Percentiles rank a stretch among this genome's conserved stretches.
These are phyloP conservation scores for Melanerpes formicivorus DNA, from an alignment of 2,113 vertebrate genomes.

Conservation along the genomic window DNA sequence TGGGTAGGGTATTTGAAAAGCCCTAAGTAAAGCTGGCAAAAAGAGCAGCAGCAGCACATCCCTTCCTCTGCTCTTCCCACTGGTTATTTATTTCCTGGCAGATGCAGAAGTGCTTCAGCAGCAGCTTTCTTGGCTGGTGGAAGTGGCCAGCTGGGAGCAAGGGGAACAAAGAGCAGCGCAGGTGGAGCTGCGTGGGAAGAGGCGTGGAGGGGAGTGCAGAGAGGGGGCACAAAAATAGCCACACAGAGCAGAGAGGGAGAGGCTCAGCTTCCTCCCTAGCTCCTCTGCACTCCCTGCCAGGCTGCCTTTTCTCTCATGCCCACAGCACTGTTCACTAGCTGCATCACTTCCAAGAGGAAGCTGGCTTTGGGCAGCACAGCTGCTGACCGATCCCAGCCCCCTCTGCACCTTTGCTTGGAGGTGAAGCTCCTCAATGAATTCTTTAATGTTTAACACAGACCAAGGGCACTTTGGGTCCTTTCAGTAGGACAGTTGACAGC, in stretches of 20 bases:
- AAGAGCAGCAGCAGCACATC: slow-evolving; percentile 24
- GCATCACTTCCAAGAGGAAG: accelerated
- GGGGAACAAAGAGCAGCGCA: slow-evolving; percentile 53
- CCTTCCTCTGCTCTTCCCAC: slow-evolving; percentile 47
- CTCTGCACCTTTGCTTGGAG: background rate
- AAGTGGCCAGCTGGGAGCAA: slow-evolving; percentile 44
- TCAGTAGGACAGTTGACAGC: background rate
- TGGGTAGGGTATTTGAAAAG: background rate
- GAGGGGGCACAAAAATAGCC: background rate
- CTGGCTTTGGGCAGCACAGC: background rate
- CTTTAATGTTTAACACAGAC: background rate
- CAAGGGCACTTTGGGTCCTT: background rate
- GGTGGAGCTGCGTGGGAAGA: slow-evolving; percentile 23
- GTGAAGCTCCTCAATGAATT: background rate
- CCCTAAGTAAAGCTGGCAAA: slow-evolving; percentile 35
- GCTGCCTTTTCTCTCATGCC: background rate
- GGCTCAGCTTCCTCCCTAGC: background rate
- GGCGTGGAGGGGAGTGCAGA: background rate
- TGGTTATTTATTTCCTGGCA: slow-evolving; percentile 68
- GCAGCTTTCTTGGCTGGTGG: slow-evolving; percentile 61
- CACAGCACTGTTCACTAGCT: background rate
- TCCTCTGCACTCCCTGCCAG: background rate
- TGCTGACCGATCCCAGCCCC: background rate
- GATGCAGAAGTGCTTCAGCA: slow-evolving; percentile 58
- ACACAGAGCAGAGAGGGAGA: background rate